Conservation (phyloP, 2,797 vertebrate genomes). For the Rachycentron canadum region DNA sequence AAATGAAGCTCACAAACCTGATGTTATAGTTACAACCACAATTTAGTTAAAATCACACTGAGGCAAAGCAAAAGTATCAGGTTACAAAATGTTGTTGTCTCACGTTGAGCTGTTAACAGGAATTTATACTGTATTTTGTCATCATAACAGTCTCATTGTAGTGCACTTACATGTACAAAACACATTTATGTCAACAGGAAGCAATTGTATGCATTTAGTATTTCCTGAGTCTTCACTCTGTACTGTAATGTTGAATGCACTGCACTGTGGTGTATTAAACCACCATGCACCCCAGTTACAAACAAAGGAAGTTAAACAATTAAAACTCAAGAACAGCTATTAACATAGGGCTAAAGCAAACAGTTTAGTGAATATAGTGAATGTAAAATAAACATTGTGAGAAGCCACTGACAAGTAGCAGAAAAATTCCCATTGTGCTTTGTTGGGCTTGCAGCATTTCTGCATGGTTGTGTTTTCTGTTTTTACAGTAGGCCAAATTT, state of each 20-base stretch:
- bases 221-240: neutral
- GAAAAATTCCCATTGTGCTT: slow-evolving; percentile 3
- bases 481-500: slow-evolving; percentile 15
- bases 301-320: neutral
- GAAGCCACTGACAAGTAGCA: neutral
- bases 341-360: neutral
- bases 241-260: neutral
- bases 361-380: neutral
- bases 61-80: neutral
- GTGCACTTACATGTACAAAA: neutral
- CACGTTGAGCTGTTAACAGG: neutral
- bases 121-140: neutral
- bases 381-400: neutral
- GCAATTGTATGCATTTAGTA: neutral
- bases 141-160: neutral
- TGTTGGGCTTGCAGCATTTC: neutral
- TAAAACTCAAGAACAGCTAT: neutral
- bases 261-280: neutral
- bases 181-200: neutral
- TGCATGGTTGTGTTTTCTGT: slow-evolving; percentile 6
- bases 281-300: neutral
- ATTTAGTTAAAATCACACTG: neutral
- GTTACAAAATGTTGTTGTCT: neutral
- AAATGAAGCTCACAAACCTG: neutral
- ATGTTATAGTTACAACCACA: neutral